Conservation (phyloP, 2,888 invertebrate species). For the Chrysodeixis includens region DNA sequence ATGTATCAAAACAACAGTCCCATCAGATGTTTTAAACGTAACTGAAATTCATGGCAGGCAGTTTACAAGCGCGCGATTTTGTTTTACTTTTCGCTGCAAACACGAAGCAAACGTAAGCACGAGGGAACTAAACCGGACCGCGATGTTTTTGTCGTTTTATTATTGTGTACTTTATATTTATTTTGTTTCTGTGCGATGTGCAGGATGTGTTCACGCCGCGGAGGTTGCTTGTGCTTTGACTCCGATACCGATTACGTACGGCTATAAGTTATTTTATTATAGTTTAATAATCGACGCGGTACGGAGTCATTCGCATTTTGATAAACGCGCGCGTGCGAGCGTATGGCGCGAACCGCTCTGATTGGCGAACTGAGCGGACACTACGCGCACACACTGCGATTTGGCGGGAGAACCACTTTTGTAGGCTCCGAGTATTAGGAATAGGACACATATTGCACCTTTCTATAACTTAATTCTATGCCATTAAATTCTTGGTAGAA, state of each 20-base stretch:
- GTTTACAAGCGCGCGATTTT: constrained; percentile 57
- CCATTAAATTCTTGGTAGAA: background rate
- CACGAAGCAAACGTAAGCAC: constrained; percentile 60
- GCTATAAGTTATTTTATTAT: constrained; percentile 80
- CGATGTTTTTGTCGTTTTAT: constrained; percentile 74
- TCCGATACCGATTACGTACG: constrained; percentile 61
- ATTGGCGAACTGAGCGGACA: constrained; percentile 76
- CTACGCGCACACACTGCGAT: constrained; percentile 61
- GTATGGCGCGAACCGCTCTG: constrained; percentile 81
- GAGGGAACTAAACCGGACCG: constrained; percentile 76
- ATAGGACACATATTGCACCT: constrained; percentile 59
- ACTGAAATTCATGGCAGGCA: constrained; percentile 57
- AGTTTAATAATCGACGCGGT: constrained; percentile 69
- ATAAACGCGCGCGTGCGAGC: constrained; percentile 82
- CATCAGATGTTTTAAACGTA: constrained; percentile 44
- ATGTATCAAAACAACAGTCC: constrained; percentile 10
- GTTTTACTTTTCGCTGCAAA: constrained; percentile 66
- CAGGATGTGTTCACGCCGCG: constrained; percentile 72
- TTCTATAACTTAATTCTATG: constrained; percentile 45
- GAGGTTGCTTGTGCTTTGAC: constrained; percentile 72
- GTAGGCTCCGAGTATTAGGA: constrained; percentile 60
- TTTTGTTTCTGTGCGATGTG: constrained; percentile 63
- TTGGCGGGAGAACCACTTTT: constrained; percentile 79
- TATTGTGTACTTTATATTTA: constrained; percentile 68
- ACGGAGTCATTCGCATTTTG: constrained; percentile 75